phyloP scores from a whole-genome alignment of 2,113 vertebrate genomes.

The Dipodomys merriami region DNA sequence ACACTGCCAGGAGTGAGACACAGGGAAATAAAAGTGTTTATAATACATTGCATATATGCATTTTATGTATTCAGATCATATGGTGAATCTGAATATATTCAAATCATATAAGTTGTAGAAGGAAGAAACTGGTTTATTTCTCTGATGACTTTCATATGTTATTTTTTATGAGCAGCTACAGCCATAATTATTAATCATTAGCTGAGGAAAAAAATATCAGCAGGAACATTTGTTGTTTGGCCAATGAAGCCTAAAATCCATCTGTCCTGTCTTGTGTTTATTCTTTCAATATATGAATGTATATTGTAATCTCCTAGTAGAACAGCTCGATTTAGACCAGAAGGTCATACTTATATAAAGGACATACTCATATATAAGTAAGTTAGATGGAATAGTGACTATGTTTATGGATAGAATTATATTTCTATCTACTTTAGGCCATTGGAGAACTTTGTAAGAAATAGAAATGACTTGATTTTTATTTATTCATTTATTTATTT shows the following conservation, averaged over 20 bases:
- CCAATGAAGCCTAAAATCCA: conserved; percentile 53
- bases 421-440: conserved; percentile 35
- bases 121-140: conserved; percentile 42
- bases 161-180: not conserved
- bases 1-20: conserved; percentile 17
- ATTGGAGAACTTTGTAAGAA: conserved; percentile 22
- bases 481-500: not conserved
- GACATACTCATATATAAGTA: not conserved
- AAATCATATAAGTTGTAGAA: not conserved
- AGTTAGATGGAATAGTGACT: conserved; percentile 14
- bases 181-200: conserved; percentile 42
- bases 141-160: not conserved
- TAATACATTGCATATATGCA: not conserved
- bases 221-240: not conserved
- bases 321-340: conserved; percentile 44
- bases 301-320: not conserved
- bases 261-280: conserved; percentile 47
- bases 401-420: not conserved
- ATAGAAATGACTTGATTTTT: not conserved
- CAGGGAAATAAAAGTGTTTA: conserved; percentile 40
- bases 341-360: not conserved
- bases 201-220: not conserved
- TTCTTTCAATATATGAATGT: conserved; percentile 45
- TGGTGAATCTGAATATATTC: too few species aligned
- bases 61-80: conserved; percentile 16